Conservation (phyloP, 2,113 vertebrate species). For the Calypte anna region DNA sequence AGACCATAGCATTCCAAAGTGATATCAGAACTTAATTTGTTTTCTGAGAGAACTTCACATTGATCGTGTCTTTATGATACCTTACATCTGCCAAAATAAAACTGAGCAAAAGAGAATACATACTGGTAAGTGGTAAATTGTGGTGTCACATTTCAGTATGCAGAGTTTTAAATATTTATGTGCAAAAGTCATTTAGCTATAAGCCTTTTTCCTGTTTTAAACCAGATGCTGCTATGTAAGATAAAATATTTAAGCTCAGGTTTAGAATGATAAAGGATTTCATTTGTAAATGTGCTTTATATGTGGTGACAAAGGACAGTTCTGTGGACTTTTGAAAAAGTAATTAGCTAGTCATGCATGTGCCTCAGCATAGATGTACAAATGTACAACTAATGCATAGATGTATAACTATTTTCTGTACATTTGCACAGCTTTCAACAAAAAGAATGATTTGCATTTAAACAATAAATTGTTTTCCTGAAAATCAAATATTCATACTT, state of each 20-base stretch:
- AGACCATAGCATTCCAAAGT: constrained; percentile 21
- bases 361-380: neutral
- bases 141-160: constrained; percentile 70
- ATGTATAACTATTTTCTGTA: neutral
- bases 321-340: constrained; percentile 5
- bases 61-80: constrained; percentile 41
- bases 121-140: constrained; percentile 59
- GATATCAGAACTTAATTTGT: constrained; percentile 23
- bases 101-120: constrained; percentile 61
- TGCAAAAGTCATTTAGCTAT: constrained; percentile 64
- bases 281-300: constrained; percentile 44
- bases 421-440: constrained; percentile 7
- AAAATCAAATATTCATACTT: neutral
- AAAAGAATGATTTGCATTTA: neutral
- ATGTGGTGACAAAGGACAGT: constrained; percentile 35
- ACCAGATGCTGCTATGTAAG: constrained; percentile 60
- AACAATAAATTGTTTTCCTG: neutral
- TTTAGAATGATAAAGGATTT: constrained; percentile 53
- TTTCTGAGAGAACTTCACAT: constrained; percentile 36
- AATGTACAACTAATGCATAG: neutral
- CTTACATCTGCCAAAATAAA: constrained; percentile 69
- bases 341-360: neutral
- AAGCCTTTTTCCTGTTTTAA: constrained; percentile 76
- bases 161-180: constrained; percentile 71
- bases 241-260: constrained; percentile 68